Base-by-base conservation (phyloP, 64 coral and sea anemone genomes). In the Actinia equina region DNA sequence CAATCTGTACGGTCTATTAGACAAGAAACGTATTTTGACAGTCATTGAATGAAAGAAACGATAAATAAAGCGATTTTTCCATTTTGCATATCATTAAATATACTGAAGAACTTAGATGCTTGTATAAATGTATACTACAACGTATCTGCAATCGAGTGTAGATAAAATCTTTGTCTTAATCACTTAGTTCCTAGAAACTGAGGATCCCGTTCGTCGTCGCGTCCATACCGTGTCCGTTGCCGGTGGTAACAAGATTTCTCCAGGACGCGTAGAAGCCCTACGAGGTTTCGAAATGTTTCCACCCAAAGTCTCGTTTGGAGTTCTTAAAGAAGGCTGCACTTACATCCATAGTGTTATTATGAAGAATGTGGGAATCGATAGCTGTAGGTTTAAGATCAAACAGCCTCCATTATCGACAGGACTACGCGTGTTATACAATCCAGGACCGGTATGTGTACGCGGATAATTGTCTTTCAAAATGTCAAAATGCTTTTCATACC, bases 351-450 rank as follows among this genome's bases (percentile, higher is more conserved):
- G 70, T 44, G 96, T 98, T 17, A 78, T 80, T 3, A 82, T 98
- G 16, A 98, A 95, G 77, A 98, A 98, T 84, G 88, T 92, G 10
- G 96, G 96, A 0, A 92, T 98, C 51, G 96, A 98, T 59, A 98
- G 93, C 87, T 98, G 93, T n/a, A 87, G 96, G 25, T 98, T 88
- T 71, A 98, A 95, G 52, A 80, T 98, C 58, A 92, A 92, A 30
- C 96, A 98, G 71, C 96, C 96, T 3, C 96, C 96, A 0, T 93
- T 90, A 22, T 94, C 93, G 22, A 98, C 96, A 27, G 96, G 96
- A 52, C 61, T 98, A 22, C 88, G 92, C 17, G 85, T 98, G 69
- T 86, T 98, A 70, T 98, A 90, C 59, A 89, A 89, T 54, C 96
- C 96, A 2, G 96, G 96, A 82, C 93, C 90, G 61, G 96, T 98